Conservation (phyloP, 1,140 invertebrate species). For the Drosophila willistoni region DNA sequence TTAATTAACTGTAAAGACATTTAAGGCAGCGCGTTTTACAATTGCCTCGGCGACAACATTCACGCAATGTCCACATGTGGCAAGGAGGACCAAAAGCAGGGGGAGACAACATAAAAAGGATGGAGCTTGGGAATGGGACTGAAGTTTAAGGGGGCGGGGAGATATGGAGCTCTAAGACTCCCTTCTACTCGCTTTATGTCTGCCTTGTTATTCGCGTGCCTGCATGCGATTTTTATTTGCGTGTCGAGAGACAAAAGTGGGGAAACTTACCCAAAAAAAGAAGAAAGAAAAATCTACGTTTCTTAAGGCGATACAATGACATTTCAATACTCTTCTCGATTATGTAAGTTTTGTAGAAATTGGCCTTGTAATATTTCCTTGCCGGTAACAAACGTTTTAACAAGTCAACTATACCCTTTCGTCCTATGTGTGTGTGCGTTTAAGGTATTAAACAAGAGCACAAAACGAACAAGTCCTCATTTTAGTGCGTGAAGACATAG, state of each 20-base stretch:
- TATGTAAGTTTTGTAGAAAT: too few relatives aligned
- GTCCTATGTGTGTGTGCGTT: not conserved
- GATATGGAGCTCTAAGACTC: not conserved
- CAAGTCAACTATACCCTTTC: not conserved
- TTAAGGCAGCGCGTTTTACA: conserved; percentile 67
- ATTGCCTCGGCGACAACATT: conserved; percentile 60
- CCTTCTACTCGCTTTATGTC: conserved; percentile 19
- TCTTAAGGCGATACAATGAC: not conserved
- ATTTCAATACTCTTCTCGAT: not conserved
- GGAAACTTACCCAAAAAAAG: conserved; percentile 6
- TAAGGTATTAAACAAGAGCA: conserved; percentile 25
- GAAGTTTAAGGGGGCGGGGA: not conserved
- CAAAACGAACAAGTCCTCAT: conserved; percentile 46
- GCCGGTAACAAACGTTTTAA: not conserved
- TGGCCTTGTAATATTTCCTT: too few relatives aligned
- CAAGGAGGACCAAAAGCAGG: not conserved
- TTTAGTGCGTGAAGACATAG: conserved; percentile 54
- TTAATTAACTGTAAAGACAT: conserved; percentile 79
- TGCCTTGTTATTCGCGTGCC: conserved; percentile 67
- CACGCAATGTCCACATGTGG: conserved; percentile 54
- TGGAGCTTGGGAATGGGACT: not conserved
- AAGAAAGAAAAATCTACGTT: conserved; percentile 32
- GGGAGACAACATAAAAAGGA: not conserved
- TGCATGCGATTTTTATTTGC: conserved; percentile 76
- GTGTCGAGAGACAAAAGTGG: conserved; percentile 60